Base-by-base conservation (phyloP, 2,888 invertebrate species). In the Diadegma fenestrale region DNA sequence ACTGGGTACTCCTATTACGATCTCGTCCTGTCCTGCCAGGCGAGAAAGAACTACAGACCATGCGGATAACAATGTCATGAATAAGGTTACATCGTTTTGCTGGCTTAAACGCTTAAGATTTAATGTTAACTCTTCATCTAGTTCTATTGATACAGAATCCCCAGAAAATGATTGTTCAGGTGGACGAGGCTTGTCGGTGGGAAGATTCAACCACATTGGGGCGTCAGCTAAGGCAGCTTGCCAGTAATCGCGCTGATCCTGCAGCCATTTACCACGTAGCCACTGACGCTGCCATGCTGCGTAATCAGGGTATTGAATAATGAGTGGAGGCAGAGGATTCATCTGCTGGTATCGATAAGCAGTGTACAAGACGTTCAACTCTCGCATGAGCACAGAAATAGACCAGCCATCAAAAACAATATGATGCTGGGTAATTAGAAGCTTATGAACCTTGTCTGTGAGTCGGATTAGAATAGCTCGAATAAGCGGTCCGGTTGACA, bases 341-440 rank as follows among this genome's bases (percentile, higher is more conserved):
- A 22, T 22, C 10, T 58, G 19, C 14, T 73, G 33, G 19, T 22
- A 41, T 4, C 5, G 37, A 33, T 58, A 58, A 73, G 72, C 58
- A 12, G 1, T 0, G n/a, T 73, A 73, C 5, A 73, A 41, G 12
- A 1, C 4, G 6, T 26, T 73, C 1, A 73, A 8, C 7, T 73
- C 72, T 6, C 30, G 37, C 22, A 58, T 43, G 22, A 73, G 22
- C 19, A 73, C 58, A n/a, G 22, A 6, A 17, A 22, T 19, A 4
- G 72, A 72, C 51, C 51, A 54, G n/a, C 72, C 72, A 14, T 72
- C 72, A 58, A n/a, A 72, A 19, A 73, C 26, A 8, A 73, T 73
- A 73, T 73, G 72, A 73, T 73, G 72, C 43, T 8, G 37, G 14
- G 58, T 73, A 6, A 73, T 4, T 22, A 58, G 14, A 19, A 73